phyloP scores from a whole-genome alignment of 2,888 invertebrate genomes.

The Corythucha ciliata region DNA sequence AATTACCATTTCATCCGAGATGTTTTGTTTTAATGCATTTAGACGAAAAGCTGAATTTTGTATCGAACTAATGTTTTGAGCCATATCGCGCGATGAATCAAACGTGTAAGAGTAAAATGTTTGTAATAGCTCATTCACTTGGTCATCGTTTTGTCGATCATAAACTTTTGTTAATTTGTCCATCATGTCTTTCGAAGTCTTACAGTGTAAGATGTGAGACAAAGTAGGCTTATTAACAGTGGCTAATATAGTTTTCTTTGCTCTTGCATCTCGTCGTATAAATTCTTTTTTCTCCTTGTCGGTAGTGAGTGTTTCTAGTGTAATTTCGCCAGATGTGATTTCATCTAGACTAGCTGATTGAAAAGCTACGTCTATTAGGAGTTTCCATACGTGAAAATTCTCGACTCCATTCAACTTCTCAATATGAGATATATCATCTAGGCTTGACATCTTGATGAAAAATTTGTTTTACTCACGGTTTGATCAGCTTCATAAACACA shows the following conservation, averaged over 20 bases:
- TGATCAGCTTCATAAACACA: too few relatives aligned
- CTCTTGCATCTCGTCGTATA: neutral
- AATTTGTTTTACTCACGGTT: too few relatives aligned
- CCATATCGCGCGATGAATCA: slow-evolving; percentile 1
- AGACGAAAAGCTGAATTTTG: slow-evolving; percentile 7
- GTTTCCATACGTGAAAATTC: slow-evolving; percentile 9
- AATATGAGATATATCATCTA: too few relatives aligned
- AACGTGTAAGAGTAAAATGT: slow-evolving; percentile 10
- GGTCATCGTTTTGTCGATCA: neutral
- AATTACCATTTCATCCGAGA: slow-evolving; percentile 14
- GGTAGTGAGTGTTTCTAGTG: neutral
- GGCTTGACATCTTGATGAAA: too few relatives aligned
- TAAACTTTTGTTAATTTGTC: neutral
- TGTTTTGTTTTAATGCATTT: slow-evolving; percentile 15
- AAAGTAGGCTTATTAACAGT: slow-evolving; percentile 1
- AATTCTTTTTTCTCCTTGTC: neutral
- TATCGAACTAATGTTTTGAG: slow-evolving; percentile 4
- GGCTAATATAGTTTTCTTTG: neutral
- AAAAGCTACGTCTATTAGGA: slow-evolving; percentile 5
- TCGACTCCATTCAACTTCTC: neutral
- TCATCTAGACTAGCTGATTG: slow-evolving; percentile 7
- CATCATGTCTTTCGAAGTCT: slow-evolving; percentile 12
- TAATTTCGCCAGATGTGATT: neutral
- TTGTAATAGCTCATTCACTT: slow-evolving; percentile 8
- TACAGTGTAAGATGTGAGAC: slow-evolving; percentile 7